phyloP scores from a whole-genome alignment of 1,140 invertebrate genomes.

The Trichonephila clavipes region DNA sequence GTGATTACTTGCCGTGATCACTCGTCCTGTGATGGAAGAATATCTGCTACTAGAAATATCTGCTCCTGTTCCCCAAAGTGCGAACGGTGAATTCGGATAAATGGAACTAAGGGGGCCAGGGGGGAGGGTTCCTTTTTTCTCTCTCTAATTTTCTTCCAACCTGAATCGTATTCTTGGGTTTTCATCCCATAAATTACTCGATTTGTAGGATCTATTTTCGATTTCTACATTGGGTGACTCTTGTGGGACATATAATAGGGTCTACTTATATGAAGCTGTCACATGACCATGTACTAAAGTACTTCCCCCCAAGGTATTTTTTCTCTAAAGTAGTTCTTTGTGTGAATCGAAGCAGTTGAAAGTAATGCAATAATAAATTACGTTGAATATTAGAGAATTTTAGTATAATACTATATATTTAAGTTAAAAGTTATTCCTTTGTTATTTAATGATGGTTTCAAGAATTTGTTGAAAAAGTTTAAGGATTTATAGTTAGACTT shows the following conservation, averaged over 20 bases:
- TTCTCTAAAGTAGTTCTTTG: no score
- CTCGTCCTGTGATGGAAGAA: not conserved
- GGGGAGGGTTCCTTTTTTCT: not conserved
- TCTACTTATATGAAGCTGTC: not conserved
- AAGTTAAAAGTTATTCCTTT: no score
- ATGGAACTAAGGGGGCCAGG: not conserved
- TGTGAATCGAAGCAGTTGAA: no score
- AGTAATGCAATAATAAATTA: no score
- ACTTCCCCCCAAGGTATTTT: not conserved
- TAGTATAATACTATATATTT: no score
- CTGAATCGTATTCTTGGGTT: not conserved
- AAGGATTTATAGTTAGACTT: no score
- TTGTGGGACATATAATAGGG: not conserved
- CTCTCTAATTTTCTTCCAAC: not conserved
- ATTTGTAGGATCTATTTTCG: not conserved
- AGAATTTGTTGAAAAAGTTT: no score
- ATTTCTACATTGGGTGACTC: not conserved
- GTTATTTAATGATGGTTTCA: no score
- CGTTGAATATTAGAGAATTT: no score
- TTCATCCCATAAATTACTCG: slow-evolving; percentile 18
- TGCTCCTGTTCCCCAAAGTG: not conserved
- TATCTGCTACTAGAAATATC: not conserved
- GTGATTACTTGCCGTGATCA: slow-evolving; percentile 6
- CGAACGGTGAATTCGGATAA: slow-evolving; percentile 7
- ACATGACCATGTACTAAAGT: not conserved